phyloP scores from a whole-genome alignment of 53 echinoderm and acorn worm genomes.

The Astropecten irregularis region DNA sequence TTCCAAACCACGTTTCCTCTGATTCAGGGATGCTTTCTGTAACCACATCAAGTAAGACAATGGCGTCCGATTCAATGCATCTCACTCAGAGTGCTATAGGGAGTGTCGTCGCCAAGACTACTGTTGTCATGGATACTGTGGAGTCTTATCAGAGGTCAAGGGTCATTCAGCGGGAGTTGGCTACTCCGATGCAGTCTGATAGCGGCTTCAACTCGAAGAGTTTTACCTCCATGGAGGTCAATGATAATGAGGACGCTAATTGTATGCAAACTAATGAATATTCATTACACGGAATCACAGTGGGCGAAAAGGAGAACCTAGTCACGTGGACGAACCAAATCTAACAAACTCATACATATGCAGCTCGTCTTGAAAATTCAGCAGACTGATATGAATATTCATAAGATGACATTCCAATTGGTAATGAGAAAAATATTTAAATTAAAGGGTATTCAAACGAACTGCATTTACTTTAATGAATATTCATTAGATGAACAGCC shows the following conservation, averaged over 20 bases:
- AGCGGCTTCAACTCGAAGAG: constrained; percentile 84
- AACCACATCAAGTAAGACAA: too few species aligned
- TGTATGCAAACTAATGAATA: constrained; percentile 35
- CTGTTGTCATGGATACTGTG: not conserved
- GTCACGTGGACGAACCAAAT: not conserved
- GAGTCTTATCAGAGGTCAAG: constrained; percentile 8
- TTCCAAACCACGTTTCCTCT: not conserved
- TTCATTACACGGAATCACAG: constrained; percentile 7
- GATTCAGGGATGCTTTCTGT: not conserved
- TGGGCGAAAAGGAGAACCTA: constrained; percentile 3
- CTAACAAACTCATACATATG: not conserved
- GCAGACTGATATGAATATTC: too few species aligned
- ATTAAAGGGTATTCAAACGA: too few species aligned
- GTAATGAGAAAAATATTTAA: too few species aligned
- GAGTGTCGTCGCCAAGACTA: not conserved
- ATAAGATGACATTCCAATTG: too few species aligned
- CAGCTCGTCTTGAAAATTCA: too few species aligned
- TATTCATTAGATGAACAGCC: too few species aligned
- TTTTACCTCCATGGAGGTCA: constrained; percentile 56
- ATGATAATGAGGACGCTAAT: constrained; percentile 36
- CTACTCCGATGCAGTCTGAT: constrained; percentile 48
- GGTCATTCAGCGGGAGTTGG: constrained; percentile 12
- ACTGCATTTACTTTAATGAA: too few species aligned
- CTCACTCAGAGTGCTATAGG: not conserved
- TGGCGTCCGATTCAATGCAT: too few species aligned